These are phyloP conservation scores for Rachycentron canadum DNA, from an alignment of 2,797 vertebrate species.

Conservation along the genomic window DNA sequence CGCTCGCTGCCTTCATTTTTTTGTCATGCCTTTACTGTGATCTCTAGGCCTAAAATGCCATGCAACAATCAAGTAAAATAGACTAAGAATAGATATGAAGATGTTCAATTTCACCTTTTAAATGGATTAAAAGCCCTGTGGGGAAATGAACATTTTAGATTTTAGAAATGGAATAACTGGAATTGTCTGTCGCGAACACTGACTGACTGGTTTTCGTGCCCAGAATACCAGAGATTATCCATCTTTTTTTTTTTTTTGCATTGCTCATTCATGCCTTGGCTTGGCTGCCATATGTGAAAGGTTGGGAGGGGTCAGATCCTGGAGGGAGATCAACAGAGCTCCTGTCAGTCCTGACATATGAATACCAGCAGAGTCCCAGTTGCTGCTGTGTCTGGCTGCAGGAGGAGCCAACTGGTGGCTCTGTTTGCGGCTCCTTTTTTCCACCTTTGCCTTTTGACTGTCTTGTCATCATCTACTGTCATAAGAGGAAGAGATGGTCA, in stretches of 20 bases:
- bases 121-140: not conserved
- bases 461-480: conserved; percentile 35
- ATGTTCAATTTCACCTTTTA: not conserved
- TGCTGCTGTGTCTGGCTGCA: conserved; percentile 33
- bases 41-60: not conserved
- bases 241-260: not conserved
- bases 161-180: not conserved
- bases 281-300: conserved; percentile 19
- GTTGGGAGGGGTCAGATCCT: not conserved
- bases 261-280: not conserved
- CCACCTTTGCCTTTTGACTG: conserved; percentile 28
- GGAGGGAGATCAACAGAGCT: conserved; percentile 1
- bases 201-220: not conserved
- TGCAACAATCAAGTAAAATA: not conserved
- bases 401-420: conserved; percentile 10
- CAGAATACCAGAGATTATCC: not conserved
- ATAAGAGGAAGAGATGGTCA: conserved; percentile 12
- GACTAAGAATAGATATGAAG: not conserved
- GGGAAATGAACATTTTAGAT: not conserved
- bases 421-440: conserved; percentile 24
- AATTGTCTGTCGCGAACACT: not conserved
- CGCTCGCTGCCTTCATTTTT: not conserved
- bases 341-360: conserved; percentile 46
- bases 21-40: too few species aligned
- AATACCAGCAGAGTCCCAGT: conserved; percentile 49